Base-by-base conservation (phyloP, 2,888 invertebrate species). In the Heliconius aoede region DNA sequence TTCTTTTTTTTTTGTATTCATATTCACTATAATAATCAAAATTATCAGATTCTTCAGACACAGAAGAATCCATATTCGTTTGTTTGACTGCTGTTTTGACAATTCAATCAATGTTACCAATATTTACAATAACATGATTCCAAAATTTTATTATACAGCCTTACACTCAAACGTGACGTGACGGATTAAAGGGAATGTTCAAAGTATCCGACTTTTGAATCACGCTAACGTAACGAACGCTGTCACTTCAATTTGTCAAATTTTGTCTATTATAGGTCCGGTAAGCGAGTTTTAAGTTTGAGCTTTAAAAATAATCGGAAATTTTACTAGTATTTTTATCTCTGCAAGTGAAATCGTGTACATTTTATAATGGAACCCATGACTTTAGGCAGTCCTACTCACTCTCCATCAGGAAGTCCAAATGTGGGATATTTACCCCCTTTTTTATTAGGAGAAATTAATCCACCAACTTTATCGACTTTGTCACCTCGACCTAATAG, bases 321-420 rank as follows among this genome's bases (percentile, higher is more conserved):
- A 30, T 28, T 55, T 21, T 65, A 15, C 24, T 26, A n/a, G 36
- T 58, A 55, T 18, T 36, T 13, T 64, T 13, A 32, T 4, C 26
- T 40, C 4, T 9, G 18, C 36, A 18, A 72, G 36, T 60, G 36
- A 40, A 62, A 72, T 68, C 15, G n/a, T 24, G n/a, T 55, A 46
- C 4, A 51, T 55, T 64, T 72, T 76, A 88, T 90, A 89, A 97
- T 97, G 97, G 97, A 97, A 89, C 97, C 97, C 72, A 98, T 98
- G 97, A 95, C 96, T 74, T 91, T 98, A 82, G 97, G 97, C 79
- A 97, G 97, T 88, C 96, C 97, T 3, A 95, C 96, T 72, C 96
- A 96, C 83, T 96, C 96, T 81, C 96, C 97, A 36, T 95, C 96
- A 26, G 95, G 96, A 32, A 95, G 95, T 80, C 94, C 95, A 58